These are phyloP conservation scores for Laothoe populi DNA, from an alignment of 2,888 invertebrate species.

Conservation along the genomic window DNA sequence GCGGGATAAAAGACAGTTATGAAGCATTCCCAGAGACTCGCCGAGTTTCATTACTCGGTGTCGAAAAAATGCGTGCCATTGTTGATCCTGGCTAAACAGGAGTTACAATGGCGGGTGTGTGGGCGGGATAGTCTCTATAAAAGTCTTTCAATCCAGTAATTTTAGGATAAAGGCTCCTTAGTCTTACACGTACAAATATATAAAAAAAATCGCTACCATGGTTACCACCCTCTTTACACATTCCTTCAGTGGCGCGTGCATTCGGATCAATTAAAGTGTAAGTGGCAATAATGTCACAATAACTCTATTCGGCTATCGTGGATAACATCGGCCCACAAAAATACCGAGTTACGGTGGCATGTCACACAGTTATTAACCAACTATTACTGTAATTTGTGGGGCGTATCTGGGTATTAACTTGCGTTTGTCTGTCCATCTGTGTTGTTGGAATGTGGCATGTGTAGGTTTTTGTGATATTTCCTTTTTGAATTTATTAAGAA, in stretches of 20 bases:
- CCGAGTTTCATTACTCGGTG: too few relatives aligned
- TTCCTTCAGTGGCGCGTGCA: not conserved
- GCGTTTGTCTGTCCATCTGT: conserved; percentile 62
- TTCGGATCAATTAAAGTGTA: conserved; percentile 20
- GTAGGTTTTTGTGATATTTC: not conserved
- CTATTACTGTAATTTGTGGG: conserved; percentile 73
- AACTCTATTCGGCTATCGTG: conserved; percentile 21
- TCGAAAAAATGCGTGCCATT: too few relatives aligned
- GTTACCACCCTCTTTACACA: not conserved
- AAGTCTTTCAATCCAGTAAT: too few relatives aligned
- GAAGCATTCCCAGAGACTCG: too few relatives aligned
- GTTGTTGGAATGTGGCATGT: conserved; percentile 41
- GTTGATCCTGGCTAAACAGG: too few relatives aligned
- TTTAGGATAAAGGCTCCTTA: too few relatives aligned
- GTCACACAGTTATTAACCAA: conserved; percentile 64
- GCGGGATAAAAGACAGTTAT: too few relatives aligned
- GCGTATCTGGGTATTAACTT: conserved; percentile 60
- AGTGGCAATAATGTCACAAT: conserved; percentile 22
- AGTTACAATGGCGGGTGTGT: too few relatives aligned
- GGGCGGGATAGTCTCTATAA: too few relatives aligned
- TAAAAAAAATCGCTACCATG: not conserved
- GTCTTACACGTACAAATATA: too few relatives aligned
- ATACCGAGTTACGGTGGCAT: conserved; percentile 48
- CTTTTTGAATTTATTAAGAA: not conserved
- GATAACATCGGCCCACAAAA: conserved; percentile 22